Conservation (phyloP, 2,113 vertebrate genomes). For the Rhinoptilus africanus region DNA sequence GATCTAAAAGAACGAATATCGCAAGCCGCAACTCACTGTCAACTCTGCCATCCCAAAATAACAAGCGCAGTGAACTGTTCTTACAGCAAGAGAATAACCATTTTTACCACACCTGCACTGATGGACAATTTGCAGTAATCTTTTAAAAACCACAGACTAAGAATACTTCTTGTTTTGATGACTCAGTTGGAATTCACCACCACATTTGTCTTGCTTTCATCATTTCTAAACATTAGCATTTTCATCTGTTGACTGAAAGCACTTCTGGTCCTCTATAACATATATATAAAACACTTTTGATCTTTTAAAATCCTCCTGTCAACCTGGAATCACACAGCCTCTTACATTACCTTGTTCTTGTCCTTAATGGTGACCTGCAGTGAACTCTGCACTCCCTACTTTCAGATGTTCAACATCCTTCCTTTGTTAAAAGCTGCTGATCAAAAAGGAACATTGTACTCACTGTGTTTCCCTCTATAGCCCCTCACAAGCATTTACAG, state of each 20-base stretch:
- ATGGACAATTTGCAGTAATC: conserved; percentile 36
- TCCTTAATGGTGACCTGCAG: conserved; percentile 32
- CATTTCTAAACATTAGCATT: conserved; percentile 41
- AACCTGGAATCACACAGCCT: conserved; percentile 19
- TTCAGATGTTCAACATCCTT: conserved; percentile 20
- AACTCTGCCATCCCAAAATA: conserved; percentile 37
- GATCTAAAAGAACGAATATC: background rate
- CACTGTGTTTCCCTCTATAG: conserved; percentile 3
- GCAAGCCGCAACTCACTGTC: conserved; percentile 3
- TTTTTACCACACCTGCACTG: conserved; percentile 30
- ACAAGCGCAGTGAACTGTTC: background rate
- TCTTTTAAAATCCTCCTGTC: conserved; percentile 54
- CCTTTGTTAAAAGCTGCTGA: conserved; percentile 54
- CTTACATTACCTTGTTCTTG: conserved; percentile 50
- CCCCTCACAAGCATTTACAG: conserved; percentile 36
- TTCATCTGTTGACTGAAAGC: conserved; percentile 46
- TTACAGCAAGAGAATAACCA: background rate
- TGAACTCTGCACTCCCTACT: conserved; percentile 40
- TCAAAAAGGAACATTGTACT: conserved; percentile 57
- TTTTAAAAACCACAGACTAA: conserved; percentile 54
- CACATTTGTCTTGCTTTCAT: conserved; percentile 52
- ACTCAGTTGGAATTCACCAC: conserved; percentile 52
- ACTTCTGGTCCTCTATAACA: conserved; percentile 30
- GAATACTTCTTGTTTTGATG: conserved; percentile 63
- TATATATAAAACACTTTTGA: conserved; percentile 24